These are phyloP conservation scores for Papilio gigon DNA, from an alignment of 2,888 invertebrate species.

Conservation along the genomic window DNA sequence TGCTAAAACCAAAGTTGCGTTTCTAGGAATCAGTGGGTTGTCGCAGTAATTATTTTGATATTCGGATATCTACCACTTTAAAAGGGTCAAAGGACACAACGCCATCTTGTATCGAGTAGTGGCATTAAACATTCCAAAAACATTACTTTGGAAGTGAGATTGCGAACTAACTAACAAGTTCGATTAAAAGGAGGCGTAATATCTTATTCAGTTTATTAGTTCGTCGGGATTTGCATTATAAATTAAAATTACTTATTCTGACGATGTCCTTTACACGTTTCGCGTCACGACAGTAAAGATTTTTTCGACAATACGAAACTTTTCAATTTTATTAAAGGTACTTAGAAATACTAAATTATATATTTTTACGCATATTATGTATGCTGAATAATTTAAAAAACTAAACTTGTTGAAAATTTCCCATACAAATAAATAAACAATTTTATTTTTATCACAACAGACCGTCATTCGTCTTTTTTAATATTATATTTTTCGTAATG, in stretches of 20 bases:
- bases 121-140: slow-evolving; percentile 42
- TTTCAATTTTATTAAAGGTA: too few species aligned
- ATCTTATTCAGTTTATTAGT: slow-evolving; percentile 63
- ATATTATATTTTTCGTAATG: neutral
- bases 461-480: neutral
- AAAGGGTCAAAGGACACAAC: slow-evolving; percentile 42
- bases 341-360: too few species aligned
- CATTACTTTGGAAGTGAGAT: slow-evolving; percentile 41
- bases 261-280: slow-evolving; percentile 28
- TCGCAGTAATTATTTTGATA: too few species aligned
- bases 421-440: neutral
- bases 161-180: slow-evolving; percentile 62
- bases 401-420: neutral
- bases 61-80: neutral
- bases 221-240: slow-evolving; percentile 56
- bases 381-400: too few species aligned
- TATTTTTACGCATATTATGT: too few species aligned
- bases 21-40: too few species aligned
- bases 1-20: too few species aligned
- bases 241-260: slow-evolving; percentile 53
- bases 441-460: neutral
- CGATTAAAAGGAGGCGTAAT: slow-evolving; percentile 55
- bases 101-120: slow-evolving; percentile 68
- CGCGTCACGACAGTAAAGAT: neutral
- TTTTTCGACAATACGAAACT: neutral